Evolutionary conservation across 2,888 invertebrate genomes (phyloP).

Genomic region (Thecophora atra): DNA sequence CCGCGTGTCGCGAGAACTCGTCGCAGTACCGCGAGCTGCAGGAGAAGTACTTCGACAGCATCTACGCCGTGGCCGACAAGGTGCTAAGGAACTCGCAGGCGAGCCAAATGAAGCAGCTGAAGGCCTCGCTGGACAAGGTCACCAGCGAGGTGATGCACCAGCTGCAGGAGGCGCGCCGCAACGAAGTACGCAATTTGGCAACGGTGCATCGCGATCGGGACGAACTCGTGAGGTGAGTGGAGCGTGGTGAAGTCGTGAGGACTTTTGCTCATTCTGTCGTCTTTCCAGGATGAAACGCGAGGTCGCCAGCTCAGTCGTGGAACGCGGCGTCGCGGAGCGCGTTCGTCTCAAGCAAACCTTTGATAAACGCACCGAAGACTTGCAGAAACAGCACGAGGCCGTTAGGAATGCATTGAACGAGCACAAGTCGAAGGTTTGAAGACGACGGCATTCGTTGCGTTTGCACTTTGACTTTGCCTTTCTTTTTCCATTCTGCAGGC

Average conservation of each 20-base stretch:
- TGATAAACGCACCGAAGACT: slow-evolving; percentile 78
- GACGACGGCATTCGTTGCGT: neutral
- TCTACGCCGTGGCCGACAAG: slow-evolving; percentile 82
- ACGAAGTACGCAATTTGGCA: slow-evolving; percentile 86
- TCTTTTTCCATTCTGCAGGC: slow-evolving; percentile 52
- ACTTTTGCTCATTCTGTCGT: neutral
- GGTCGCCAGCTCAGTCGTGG: slow-evolving; percentile 73
- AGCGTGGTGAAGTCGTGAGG: no score
- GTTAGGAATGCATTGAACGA: slow-evolving; percentile 76
- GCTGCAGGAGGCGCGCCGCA: slow-evolving; percentile 83
- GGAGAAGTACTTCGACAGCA: slow-evolving; percentile 84
- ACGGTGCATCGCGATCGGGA: slow-evolving; percentile 91
- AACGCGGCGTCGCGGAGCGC: slow-evolving; percentile 89
- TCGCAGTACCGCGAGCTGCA: slow-evolving; percentile 79
- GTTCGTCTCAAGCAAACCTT: slow-evolving; percentile 81
- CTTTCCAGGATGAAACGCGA: slow-evolving; percentile 64
- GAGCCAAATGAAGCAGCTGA: slow-evolving; percentile 81
- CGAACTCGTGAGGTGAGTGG: slow-evolving; percentile 82
- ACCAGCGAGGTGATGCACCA: slow-evolving; percentile 81
- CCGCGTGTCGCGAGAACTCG: slow-evolving; percentile 75
- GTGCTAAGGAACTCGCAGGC: slow-evolving; percentile 80
- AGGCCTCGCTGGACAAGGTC: slow-evolving; percentile 76
- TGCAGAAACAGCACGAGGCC: slow-evolving; percentile 81
- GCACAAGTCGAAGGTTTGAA: slow-evolving; percentile 71
- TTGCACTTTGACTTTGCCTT: neutral